Base-by-base conservation (phyloP, 2,888 invertebrate species). In the Calameuta filiformis region DNA sequence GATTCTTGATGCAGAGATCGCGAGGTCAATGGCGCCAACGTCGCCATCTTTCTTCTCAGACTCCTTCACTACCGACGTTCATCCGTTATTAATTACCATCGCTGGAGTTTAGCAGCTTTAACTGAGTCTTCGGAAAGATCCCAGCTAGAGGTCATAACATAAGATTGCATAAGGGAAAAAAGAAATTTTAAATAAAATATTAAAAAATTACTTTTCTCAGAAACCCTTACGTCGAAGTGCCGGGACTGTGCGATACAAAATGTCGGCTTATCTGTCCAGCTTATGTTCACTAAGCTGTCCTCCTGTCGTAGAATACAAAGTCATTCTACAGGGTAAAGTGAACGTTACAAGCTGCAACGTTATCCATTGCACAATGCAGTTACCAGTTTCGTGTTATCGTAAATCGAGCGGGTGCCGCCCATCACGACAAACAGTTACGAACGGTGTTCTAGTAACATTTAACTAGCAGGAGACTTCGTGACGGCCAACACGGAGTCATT, bases 361-460 rank as follows among this genome's bases (percentile, higher is more conserved):
- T 56, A 56, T 56, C 73, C 79, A 76, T 81, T 81, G 79, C 80
- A 80, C 81, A 80, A 80, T 81, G 76, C 79, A 76, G 79, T 80
- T 69, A 75, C 79, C 79, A 78, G 78, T 81, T 81, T 73, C 75
- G 76, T 80, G 81, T 83, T 82, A 83, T 83, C 82, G 77, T 37
- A 75, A 74, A 83, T 83, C 82, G 79, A 79, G 73, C 75, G 75
- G 82, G 81, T 83, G 79, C 83, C 83, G 82, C 83, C 83, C 84
- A 83, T 85, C 83, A 81, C 82, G 84, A 82, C 81, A 80, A 56
- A 71, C 78, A 35, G 15, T 68, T 76, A 78, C 82, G 79, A 80
- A 82, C 79, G 56, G 56, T 84, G 84, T 82, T 85, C 84, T 81
- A 85, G 83, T 85, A 84, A 84, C 84, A 85, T 85, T 84, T 85